Evolutionary conservation across 2,113 vertebrate species (phyloP), one percentile per base, ranked within the genome.

Genomic region (Craseonycteris thonglongyai): DNA sequence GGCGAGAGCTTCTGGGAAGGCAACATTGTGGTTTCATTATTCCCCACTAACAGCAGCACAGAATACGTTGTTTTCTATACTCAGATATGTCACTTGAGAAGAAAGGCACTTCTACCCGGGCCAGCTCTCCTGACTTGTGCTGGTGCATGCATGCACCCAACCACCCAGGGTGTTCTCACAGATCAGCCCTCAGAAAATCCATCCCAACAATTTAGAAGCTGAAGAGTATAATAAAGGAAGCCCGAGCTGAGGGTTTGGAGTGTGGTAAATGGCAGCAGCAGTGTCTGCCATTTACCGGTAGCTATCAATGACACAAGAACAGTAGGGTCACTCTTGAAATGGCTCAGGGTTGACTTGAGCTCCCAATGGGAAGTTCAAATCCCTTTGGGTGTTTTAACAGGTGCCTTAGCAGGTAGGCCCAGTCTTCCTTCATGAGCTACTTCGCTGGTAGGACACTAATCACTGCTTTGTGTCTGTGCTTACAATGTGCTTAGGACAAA

Each of bases 31-130:
- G 81, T 96, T 93, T 98, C 94, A 95, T 98, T 98, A 97, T 98
- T 98, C 92, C 69, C 72, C 96, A 97, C 97, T 97, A 97, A 97
- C 97, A 94, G 96, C 95, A 97, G 97, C 97, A 97, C 93, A 95
- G 97, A 98, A 96, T 94, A 84, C 54, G 74, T 97, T 97, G 96
- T 95, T 95, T 98, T 97, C 97, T 96, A 97, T 96, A 95, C 65
- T 92, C 95, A 97, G 97, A 96, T 96, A 95, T 97, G 97, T 96
- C 96, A 97, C 98, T 97, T 96, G 94, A 97, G 91, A 47, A 96
- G 93, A 94, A 94, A 97, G 96, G 90, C 96, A 88, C 90, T 93
- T 87, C 93, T 96, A 96, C 80, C 96, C 96, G 91, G 97, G 97
- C 95, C 97, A 97, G 93, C 80, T 97, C 90, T 95, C 91, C 94